Evolutionary conservation across 2,888 invertebrate genomes (phyloP).

Genomic region (Fissipunctia ypsillon): DNA sequence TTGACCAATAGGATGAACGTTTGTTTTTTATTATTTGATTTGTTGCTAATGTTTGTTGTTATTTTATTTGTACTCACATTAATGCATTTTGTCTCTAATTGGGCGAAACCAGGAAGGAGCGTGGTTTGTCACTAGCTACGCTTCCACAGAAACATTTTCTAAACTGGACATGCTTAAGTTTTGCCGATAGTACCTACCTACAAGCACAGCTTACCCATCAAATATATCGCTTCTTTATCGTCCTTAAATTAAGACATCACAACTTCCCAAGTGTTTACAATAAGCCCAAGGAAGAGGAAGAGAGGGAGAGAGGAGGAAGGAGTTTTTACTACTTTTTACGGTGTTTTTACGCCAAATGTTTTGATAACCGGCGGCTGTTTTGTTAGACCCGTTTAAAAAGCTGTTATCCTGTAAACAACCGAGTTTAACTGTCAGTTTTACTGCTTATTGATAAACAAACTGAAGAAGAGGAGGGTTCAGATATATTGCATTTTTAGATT

Average conservation of each 20-base stretch:
- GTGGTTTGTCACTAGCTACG: too few species aligned
- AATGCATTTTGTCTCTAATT: too few species aligned
- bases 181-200: too few species aligned
- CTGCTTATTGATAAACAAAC: slow-evolving; percentile 61
- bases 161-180: too few species aligned
- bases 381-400: slow-evolving; percentile 62
- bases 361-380: slow-evolving; percentile 59
- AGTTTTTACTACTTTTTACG: slow-evolving; percentile 47
- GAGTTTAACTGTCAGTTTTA: slow-evolving; percentile 50
- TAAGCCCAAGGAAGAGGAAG: too few species aligned
- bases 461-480: neutral
- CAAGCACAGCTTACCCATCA: slow-evolving; percentile 36
- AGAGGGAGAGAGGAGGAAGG: too few species aligned
- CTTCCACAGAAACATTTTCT: too few species aligned
- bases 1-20: too few species aligned
- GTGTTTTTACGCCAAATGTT: slow-evolving; percentile 54
- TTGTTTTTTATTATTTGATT: too few species aligned
- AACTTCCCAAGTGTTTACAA: slow-evolving; percentile 41
- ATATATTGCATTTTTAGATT: slow-evolving; percentile 25
- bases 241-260: slow-evolving; percentile 66
- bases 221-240: slow-evolving; percentile 41
- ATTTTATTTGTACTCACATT: too few species aligned
- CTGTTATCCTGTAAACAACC: slow-evolving; percentile 65
- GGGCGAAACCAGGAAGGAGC: too few species aligned
- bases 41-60: too few species aligned